Percentiles rank a stretch among this genome's conserved stretches.
Evolutionary conservation across 2,113 vertebrate genomes (phyloP).

Genomic region (Indri indri): DNA sequence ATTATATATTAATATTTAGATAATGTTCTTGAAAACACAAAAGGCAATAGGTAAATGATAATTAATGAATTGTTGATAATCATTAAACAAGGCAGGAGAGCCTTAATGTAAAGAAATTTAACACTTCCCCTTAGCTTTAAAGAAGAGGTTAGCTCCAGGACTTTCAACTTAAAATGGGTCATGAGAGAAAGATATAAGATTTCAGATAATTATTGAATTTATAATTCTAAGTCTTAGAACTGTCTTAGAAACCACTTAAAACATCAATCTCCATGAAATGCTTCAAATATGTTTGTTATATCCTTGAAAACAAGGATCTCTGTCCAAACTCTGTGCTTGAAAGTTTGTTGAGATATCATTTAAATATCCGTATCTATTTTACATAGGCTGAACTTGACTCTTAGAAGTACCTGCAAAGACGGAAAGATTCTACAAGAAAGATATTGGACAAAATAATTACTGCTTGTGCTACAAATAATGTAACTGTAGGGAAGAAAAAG

Average conservation of each 20-base stretch:
- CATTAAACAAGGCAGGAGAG: not conserved
- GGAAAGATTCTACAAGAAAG: not conserved
- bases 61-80: not conserved
- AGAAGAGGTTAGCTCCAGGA: not conserved
- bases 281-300: not conserved
- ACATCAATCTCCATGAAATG: not conserved
- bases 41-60: not conserved
- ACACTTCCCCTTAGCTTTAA: not conserved
- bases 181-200: not conserved
- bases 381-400: not conserved
- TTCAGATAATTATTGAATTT: not conserved
- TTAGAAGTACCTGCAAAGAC: not conserved
- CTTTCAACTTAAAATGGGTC: not conserved
- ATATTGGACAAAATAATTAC: not conserved
- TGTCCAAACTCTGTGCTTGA: not conserved
- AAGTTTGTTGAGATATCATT: not conserved
- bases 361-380: not conserved
- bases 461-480: not conserved
- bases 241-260: not conserved
- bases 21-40: not conserved
- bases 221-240: not conserved
- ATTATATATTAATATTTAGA: not conserved
- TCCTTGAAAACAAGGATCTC: not conserved
- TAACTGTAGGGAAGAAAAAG: not conserved
- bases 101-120: not conserved